Evolutionary conservation across 2,888 invertebrate species (phyloP).

Genomic region (Odontocerum albicorne): DNA sequence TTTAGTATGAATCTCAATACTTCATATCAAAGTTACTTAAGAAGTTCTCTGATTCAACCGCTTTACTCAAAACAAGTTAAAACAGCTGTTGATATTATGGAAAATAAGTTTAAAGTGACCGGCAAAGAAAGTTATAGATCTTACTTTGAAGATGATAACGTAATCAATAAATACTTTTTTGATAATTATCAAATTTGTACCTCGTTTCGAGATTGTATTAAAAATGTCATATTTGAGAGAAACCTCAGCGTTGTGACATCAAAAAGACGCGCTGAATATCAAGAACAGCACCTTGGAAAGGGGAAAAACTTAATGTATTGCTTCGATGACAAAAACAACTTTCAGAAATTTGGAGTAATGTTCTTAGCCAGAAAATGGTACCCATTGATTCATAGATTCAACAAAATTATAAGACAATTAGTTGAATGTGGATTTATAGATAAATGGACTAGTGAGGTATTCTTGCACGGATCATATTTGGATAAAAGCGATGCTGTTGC

Average conservation of each 20-base stretch:
- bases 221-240: constrained; percentile 46
- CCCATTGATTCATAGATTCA: constrained; percentile 51
- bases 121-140: no score
- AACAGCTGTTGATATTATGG: constrained; percentile 50
- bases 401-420: constrained; percentile 52
- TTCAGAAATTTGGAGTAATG: constrained; percentile 57
- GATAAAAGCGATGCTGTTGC: constrained; percentile 45
- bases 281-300: constrained; percentile 51
- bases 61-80: constrained; percentile 56
- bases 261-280: constrained; percentile 51
- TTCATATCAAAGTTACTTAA: constrained; percentile 55
- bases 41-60: constrained; percentile 57
- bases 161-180: constrained; percentile 53
- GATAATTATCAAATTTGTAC: constrained; percentile 50
- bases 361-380: constrained; percentile 53
- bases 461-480: no score
- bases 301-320: constrained; percentile 51
- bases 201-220: constrained; percentile 50
- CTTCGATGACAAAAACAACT: constrained; percentile 51
- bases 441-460: constrained; percentile 54
- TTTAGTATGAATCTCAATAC: constrained; percentile 56
- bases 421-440: constrained; percentile 55
- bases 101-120: constrained; percentile 50
- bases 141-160: constrained; percentile 46
- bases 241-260: constrained; percentile 54